Base-by-base conservation (phyloP, 2,113 vertebrate species). In the Ptilorrhoa leucosticta region DNA sequence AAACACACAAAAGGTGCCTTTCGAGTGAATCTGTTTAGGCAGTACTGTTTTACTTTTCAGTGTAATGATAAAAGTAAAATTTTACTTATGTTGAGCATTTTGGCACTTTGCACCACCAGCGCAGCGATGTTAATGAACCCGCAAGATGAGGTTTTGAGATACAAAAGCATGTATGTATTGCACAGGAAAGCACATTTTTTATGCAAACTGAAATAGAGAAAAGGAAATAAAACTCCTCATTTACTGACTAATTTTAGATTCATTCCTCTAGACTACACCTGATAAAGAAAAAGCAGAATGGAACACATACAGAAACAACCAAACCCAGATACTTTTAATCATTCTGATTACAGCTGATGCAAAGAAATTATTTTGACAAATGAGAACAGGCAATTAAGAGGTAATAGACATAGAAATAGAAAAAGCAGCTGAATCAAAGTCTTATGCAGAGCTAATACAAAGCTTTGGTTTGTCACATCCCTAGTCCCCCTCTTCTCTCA, bases 101-200 rank as follows among this genome's bases (percentile, higher is more conserved):
- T 57, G 66, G 37, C 21, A 51, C 39, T 84, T 68, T 0, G 0
- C 22, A 54, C 1, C 1, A 40, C 58, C 53, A 42, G 6, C 27
- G 31, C 15, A 72, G 19, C 6, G 6, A 73, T 58, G 69, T 27
- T 65, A 80, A 83, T 42, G 20, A 79, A 56, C 19, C 35, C 51
- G 48, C 57, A 76, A 75, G 54, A 86, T 42, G 40, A 90, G 58
- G 47, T 30, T 87, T 58, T 80, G 68, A 80, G 54, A 94, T 77
- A 76, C 0, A 4, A 77, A 93, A 85, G n/a, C 1, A 1, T 8
- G 9, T 23, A 20, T 10, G 18, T 15, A 28, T n/a, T 39, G 40
- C 19, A 65, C 1, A 86, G 33, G 53, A 93, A 80, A 73, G 63
- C 7, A 77, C 27, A 28, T 79, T 58, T 72, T 65, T 35, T 11